phyloP scores from a whole-genome alignment of 2,113 vertebrate species.

The Phylloscopus whistleri region DNA sequence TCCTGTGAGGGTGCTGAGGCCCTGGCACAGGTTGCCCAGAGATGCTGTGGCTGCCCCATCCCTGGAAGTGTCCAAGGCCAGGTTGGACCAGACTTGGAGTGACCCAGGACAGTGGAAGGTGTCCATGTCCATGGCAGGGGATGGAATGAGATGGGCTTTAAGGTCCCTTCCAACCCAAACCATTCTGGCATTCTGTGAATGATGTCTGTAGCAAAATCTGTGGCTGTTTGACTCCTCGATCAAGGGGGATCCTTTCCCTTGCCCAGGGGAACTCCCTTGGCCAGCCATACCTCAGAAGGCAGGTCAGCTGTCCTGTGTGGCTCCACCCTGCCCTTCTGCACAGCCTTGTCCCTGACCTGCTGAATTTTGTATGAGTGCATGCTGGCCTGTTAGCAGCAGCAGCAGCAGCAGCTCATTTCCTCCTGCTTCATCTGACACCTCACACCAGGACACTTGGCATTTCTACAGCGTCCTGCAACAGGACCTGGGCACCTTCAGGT shows the following conservation, averaged over 20 bases:
- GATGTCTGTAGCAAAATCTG: not conserved
- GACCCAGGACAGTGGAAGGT: not conserved
- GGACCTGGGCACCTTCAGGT: not conserved
- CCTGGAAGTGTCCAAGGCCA: not conserved
- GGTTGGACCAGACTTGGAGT: rapidly evolving
- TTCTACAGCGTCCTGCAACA: not conserved
- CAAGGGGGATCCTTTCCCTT: not conserved
- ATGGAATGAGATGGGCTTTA: not conserved
- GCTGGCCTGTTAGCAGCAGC: not conserved
- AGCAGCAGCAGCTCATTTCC: not conserved
- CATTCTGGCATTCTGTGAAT: not conserved
- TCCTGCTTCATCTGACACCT: not conserved
- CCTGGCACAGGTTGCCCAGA: not conserved
- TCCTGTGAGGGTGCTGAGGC: not conserved
- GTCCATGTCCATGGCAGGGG: not conserved
- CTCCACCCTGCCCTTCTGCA: not conserved
- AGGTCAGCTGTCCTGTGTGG: not conserved
- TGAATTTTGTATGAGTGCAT: not conserved
- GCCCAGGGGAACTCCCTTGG: not conserved
- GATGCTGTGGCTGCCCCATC: not conserved
- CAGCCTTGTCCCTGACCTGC: not conserved
- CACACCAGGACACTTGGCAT: not conserved
- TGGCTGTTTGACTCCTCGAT: not conserved
- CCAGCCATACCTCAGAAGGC: not conserved
- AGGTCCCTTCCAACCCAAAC: not conserved